phyloP scores from a whole-genome alignment of 2,888 invertebrate genomes.

The Tuberolachnus salignus region DNA sequence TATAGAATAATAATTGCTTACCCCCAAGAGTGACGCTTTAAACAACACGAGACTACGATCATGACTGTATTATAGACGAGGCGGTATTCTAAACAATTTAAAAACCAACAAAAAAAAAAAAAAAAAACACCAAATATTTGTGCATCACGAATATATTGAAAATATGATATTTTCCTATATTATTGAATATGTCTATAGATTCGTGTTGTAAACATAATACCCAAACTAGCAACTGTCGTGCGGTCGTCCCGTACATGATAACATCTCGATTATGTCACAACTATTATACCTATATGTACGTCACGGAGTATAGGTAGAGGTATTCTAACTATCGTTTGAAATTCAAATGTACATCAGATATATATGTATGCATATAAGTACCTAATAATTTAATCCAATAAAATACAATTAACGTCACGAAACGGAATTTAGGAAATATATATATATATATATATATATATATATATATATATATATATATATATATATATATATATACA shows the following conservation, averaged over 20 bases:
- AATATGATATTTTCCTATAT: conserved; percentile 14
- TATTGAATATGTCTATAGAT: conserved; percentile 28
- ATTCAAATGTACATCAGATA: conserved; percentile 33
- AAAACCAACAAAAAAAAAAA: conserved; percentile 9
- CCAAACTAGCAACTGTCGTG: neutral
- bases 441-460: too few relatives aligned
- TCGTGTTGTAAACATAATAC: conserved; percentile 1
- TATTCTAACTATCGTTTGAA: neutral
- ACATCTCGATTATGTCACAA: conserved; percentile 31
- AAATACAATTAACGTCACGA: conserved; percentile 47
- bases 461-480: too few relatives aligned
- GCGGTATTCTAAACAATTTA: conserved; percentile 42
- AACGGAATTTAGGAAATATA: conserved; percentile 11
- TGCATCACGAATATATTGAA: neutral
- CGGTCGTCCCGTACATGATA: conserved; percentile 47
- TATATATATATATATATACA: too few relatives aligned
- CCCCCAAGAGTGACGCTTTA: too few relatives aligned
- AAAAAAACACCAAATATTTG: conserved; percentile 38
- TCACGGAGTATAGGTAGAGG: too few relatives aligned
- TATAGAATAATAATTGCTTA: too few relatives aligned
- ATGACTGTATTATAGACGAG: conserved; percentile 14
- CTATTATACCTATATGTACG: too few relatives aligned
- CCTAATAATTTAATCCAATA: conserved; percentile 47
- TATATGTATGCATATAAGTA: neutral
- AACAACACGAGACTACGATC: neutral